Base-by-base conservation (phyloP, 2,113 vertebrate species). In the Rhabdornis inornatus region DNA sequence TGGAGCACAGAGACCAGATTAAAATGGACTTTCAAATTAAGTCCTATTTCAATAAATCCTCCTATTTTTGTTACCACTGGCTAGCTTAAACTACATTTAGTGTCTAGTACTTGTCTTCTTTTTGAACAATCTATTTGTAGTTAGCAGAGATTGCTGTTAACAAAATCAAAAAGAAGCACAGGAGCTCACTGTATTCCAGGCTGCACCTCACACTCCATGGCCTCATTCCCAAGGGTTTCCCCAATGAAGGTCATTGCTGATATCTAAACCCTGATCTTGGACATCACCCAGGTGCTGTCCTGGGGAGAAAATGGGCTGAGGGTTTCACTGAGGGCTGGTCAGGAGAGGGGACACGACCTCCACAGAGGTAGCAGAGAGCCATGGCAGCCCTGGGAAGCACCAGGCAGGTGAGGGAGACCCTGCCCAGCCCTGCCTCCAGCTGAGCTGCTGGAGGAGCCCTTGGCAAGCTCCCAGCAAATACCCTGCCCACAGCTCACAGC, bases 391-490 rank as follows among this genome's bases (percentile, higher is more conserved):
- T 16, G n/a, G 55, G 21, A 39, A 42, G 64, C 63, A 55, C 2
- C 49, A 76, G 75, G 7, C 24, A 75, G 52, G 69, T 81, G 8
- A 22, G 49, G 0, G 3, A 89, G 40, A 2, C 45, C 37, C 47
- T 57, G 30, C 17, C n/a, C 74, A 65, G 70, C 4, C 79, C 70
- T 61, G 69, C n/a, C 42, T 66, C 27, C 60, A 35, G 45, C n/a
- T 2, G 4, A 85, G 89, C 42, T 79, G 50, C 83, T 82, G 52
- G 52, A 85, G 28, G 42, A 66, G 31, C 24, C 28, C 17, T 31
- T 2, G 1, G 35, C 3, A 0, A 25, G 30, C 22, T 59, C 39
- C 63, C 24, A 22, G 6, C 0, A 1, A 44, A 13, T 5, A 21
- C 13, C 11, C 72, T 40, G 39, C 53, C 8, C 72, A 59, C 8